phyloP scores from a whole-genome alignment of 2,888 invertebrate genomes.

The Hipparchia semele region DNA sequence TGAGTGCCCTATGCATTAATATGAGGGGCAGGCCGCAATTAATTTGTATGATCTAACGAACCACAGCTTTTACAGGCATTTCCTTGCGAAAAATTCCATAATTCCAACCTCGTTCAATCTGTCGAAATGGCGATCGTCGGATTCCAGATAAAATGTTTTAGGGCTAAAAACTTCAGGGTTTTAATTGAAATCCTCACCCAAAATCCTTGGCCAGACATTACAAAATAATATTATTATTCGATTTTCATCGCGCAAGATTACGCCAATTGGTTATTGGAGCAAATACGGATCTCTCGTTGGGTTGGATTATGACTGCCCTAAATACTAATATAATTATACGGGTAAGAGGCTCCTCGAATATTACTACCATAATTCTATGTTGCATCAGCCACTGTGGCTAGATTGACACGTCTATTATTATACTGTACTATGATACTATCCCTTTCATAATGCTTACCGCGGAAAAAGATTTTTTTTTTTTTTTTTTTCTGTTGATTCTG shows the following conservation, averaged over 20 bases:
- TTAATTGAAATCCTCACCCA: conserved; percentile 18
- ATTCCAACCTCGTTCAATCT: conserved; percentile 18
- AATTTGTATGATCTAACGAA: conserved; percentile 18
- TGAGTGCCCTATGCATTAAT: conserved; percentile 12
- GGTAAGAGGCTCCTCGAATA: conserved; percentile 4
- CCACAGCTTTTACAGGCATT: conserved; percentile 8
- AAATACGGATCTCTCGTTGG: conserved; percentile 10
- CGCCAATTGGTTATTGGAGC: conserved; percentile 6
- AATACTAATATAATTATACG: conserved; percentile 6
- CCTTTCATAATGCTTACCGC: too few species aligned
- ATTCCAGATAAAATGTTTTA: conserved; percentile 22
- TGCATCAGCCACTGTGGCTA: neutral
- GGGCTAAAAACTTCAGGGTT: conserved; percentile 16
- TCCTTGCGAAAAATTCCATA: conserved; percentile 18
- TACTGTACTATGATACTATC: too few species aligned
- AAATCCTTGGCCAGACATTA: conserved; percentile 16
- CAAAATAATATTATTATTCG: conserved; percentile 21
- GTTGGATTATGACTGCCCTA: conserved; percentile 16
- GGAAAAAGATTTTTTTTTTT: too few species aligned
- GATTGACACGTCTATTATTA: too few species aligned
- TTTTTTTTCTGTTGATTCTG: too few species aligned
- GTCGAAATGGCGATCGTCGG: conserved; percentile 10
- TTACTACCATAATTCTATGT: neutral
- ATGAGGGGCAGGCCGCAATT: conserved; percentile 1
- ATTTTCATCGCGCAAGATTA: conserved; percentile 16